Evolutionary conservation across 1,140 invertebrate genomes (phyloP).

Genomic region (Pseudomyrmex gracilis): DNA sequence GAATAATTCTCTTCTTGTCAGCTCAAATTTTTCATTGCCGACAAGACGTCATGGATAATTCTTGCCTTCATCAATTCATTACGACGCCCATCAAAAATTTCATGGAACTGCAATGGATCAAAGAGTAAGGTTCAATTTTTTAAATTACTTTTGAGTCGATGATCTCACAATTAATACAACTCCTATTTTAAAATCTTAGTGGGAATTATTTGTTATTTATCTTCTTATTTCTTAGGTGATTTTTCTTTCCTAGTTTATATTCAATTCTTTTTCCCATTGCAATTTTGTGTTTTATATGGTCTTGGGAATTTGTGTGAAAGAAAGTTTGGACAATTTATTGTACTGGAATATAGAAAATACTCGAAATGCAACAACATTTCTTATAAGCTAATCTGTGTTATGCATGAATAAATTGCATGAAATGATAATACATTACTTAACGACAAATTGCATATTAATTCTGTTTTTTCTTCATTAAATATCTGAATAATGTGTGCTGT

Average conservation of each 20-base stretch:
- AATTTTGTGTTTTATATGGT: slow-evolving; percentile 30
- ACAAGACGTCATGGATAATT: slow-evolving; percentile 77
- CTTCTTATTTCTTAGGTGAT: neutral
- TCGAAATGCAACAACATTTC: no score
- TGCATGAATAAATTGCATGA: no score
- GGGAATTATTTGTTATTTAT: neutral
- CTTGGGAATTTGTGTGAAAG: neutral
- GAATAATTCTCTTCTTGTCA: neutral
- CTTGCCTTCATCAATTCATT: slow-evolving; percentile 79
- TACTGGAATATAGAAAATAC: no score
- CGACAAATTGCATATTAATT: no score
- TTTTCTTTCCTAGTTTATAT: neutral
- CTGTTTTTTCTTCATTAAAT: no score
- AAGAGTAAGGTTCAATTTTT: slow-evolving; percentile 78
- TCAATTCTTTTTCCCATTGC: slow-evolving; percentile 9
- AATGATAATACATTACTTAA: no score
- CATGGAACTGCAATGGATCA: slow-evolving; percentile 80
- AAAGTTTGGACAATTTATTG: neutral
- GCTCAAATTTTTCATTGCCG: neutral
- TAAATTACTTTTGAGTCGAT: neutral
- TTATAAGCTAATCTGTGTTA: no score
- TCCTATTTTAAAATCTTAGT: slow-evolving; percentile 37
- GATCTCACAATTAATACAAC: neutral
- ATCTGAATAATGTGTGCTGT: no score
- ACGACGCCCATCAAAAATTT: slow-evolving; percentile 81